phyloP scores from a whole-genome alignment of 2,113 vertebrate species.

The Setophaga kirtlandii region DNA sequence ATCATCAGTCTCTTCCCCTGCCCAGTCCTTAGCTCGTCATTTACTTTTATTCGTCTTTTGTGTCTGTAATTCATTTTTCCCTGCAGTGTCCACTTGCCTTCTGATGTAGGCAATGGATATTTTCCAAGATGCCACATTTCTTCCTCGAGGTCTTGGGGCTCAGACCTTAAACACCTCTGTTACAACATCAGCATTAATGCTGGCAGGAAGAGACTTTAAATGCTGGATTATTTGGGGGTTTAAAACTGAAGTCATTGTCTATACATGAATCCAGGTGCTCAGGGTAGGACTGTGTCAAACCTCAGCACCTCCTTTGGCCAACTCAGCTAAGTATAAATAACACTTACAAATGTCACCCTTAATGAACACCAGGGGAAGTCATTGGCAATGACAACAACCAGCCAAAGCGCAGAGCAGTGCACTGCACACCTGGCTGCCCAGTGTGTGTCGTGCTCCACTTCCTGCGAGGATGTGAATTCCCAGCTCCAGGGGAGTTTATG shows the following conservation, averaged over 20 bases:
- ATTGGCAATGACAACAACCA: background rate
- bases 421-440: background rate
- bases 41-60: background rate
- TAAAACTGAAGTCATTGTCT: background rate
- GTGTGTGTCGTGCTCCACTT: fast-evolving
- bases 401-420: background rate
- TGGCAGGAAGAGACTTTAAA: background rate
- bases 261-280: background rate
- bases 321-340: background rate
- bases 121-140: background rate
- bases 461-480: background rate
- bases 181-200: fast-evolving
- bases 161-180: background rate
- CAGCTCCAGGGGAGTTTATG: background rate
- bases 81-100: background rate
- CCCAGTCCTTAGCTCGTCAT: background rate
- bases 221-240: background rate
- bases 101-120: background rate
- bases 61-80: background rate
- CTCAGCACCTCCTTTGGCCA: background rate
- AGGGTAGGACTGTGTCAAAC: background rate
- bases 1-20: background rate
- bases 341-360: background rate
- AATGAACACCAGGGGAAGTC: background rate
- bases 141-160: fast-evolving